Base-by-base conservation (phyloP, 2,888 invertebrate genomes). In the Drosophila infuscata region DNA sequence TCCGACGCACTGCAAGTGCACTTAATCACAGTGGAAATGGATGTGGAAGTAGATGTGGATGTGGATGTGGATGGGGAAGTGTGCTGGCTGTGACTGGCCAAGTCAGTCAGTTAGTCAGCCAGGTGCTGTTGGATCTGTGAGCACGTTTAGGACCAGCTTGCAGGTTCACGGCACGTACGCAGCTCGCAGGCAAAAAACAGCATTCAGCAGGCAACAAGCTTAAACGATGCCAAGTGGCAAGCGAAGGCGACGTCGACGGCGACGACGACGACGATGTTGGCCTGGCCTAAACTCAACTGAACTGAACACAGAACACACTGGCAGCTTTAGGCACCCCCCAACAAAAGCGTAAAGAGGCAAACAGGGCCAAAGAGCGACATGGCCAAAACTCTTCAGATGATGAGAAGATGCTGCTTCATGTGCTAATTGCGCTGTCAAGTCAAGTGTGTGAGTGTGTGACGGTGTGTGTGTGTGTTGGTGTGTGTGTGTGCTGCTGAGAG, bases 391-490 rank as follows among this genome's bases (percentile, higher is more conserved):
- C 89, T 81, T 86, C 56, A 83, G 76, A 74, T 70, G 85, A 67
- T 68, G 83, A 87, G 81, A 86, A 90, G 89, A 88, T 88, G 90
- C 86, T 89, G 87, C 89, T 90, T 90, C 79, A 88, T 90, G 88
- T 87, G 90, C 90, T 87, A 87, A 90, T 88, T 88, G 90, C 88
- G 86, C 83, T 87, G 90, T 90, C 87, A 88, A 85, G 77, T 85
- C 79, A 83, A 83, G 82, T 43, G 66, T 54, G 62, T 36, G 53
- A 59, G 43, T 36, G 53, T 35, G 52, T 29, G 20, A 25, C 20
- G 20, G 57, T 35, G 30, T 38, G 7, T 56, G 41, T 33, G 11
- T 20, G 43, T 51, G 38, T 33, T 41, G 62, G 43, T 51, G 33
- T 57, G 38, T 46, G 46, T 49, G 51, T 49, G 62, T 29, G n/a